Evolutionary conservation across 2,888 invertebrate genomes (phyloP).

Genomic region (Polietes domitor): DNA sequence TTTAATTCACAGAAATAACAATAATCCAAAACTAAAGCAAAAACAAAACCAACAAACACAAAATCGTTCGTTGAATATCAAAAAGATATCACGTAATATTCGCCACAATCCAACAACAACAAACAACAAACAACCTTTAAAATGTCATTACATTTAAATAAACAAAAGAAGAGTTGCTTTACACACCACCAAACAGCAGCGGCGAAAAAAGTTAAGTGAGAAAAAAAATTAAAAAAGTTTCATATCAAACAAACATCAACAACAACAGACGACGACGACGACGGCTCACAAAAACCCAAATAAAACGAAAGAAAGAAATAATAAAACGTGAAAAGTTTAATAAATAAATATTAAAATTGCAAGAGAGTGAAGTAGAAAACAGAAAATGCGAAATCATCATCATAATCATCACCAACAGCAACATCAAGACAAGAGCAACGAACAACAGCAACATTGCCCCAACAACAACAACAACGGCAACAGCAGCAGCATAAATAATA

Average conservation of each 20-base stretch:
- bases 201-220: slow-evolving; percentile 14
- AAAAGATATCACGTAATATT: slow-evolving; percentile 45
- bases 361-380: slow-evolving; percentile 32
- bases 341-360: slow-evolving; percentile 32
- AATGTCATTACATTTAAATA: slow-evolving; percentile 55
- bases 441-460: slow-evolving; percentile 40
- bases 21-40: slow-evolving; percentile 9
- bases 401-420: slow-evolving; percentile 64
- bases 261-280: no score
- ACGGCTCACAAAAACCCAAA: slow-evolving; percentile 13
- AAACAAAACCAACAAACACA: neutral
- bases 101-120: neutral
- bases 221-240: slow-evolving; percentile 33
- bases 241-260: slow-evolving; percentile 34
- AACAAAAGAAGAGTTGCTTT: slow-evolving; percentile 22
- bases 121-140: slow-evolving; percentile 28
- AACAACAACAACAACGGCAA: slow-evolving; percentile 51
- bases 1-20: slow-evolving; percentile 38
- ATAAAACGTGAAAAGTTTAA: slow-evolving; percentile 55
- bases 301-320: slow-evolving; percentile 22
- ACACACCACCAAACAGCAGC: slow-evolving; percentile 2
- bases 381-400: slow-evolving; percentile 64
- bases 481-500: slow-evolving; percentile 47
- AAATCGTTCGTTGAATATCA: slow-evolving; percentile 17
- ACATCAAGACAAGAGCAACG: slow-evolving; percentile 36